A percentile compares a stretch with the other conserved stretches of the same genome.
These are phyloP conservation scores for Ennomos quercinarius DNA, from an alignment of 2,888 invertebrate genomes.

Conservation along the genomic window DNA sequence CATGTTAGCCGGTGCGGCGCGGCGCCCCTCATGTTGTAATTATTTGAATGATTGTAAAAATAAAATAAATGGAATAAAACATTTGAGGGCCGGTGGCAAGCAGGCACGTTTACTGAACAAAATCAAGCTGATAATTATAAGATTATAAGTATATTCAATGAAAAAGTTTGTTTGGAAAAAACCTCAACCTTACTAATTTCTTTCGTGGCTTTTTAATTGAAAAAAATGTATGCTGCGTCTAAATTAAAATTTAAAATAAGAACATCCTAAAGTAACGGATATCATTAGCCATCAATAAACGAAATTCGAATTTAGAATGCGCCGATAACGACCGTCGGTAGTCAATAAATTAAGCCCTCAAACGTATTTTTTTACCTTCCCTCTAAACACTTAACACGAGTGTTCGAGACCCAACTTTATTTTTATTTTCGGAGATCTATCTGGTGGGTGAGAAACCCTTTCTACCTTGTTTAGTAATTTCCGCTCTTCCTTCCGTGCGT, in stretches of 20 bases:
- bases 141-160: too few relatives aligned
- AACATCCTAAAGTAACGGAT: slow-evolving; percentile 38
- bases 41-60: too few relatives aligned
- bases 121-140: too few relatives aligned
- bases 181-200: slow-evolving; percentile 2
- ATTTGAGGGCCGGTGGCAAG: too few relatives aligned
- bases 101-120: too few relatives aligned
- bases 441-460: slow-evolving; percentile 20
- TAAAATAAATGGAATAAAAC: too few relatives aligned
- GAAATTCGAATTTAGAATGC: slow-evolving; percentile 53
- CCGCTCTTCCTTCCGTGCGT: slow-evolving; percentile 24
- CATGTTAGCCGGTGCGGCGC: too few relatives aligned
- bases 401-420: slow-evolving; percentile 40
- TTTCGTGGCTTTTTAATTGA: slow-evolving; percentile 16
- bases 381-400: slow-evolving; percentile 53
- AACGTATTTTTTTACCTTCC: slow-evolving; percentile 18
- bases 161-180: too few relatives aligned
- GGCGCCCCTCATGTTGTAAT: too few relatives aligned
- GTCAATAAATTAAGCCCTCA: slow-evolving; percentile 64
- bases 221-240: slow-evolving; percentile 19
- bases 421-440: slow-evolving; percentile 37
- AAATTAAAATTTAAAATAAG: slow-evolving; percentile 38
- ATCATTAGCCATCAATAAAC: slow-evolving; percentile 45
- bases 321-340: slow-evolving; percentile 49
- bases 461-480: slow-evolving; percentile 25